phyloP scores from a whole-genome alignment of 2,888 invertebrate species.

The Stenurella melanura region DNA sequence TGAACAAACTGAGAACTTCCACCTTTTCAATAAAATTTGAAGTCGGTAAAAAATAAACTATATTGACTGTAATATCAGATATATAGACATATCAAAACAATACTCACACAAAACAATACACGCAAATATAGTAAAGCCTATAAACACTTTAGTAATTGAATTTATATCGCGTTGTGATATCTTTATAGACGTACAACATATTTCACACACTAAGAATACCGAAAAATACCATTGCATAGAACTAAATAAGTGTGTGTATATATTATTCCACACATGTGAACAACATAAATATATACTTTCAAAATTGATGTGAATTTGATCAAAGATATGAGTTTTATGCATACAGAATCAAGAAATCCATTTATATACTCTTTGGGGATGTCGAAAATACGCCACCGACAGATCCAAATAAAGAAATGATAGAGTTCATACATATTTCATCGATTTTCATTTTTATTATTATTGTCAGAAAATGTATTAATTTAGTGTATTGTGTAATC shows the following conservation, averaged over 20 bases:
- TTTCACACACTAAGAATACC: background rate
- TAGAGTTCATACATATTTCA: background rate
- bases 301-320: background rate
- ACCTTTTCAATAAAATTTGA: too few species aligned
- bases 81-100: too few species aligned
- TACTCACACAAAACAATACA: too few species aligned
- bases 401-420: background rate
- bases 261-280: background rate
- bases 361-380: background rate
- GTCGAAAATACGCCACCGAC: background rate
- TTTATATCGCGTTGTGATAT: too few species aligned
- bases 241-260: background rate
- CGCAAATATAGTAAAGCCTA: too few species aligned
- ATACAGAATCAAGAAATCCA: constrained; percentile 1
- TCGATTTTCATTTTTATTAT: background rate
- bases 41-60: too few species aligned
- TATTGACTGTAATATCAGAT: too few species aligned
- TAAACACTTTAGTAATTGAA: too few species aligned
- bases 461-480: background rate
- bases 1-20: too few species aligned
- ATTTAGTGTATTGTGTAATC: too few species aligned
- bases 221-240: background rate
- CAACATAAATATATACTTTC: constrained; percentile 4
- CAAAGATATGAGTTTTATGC: constrained; percentile 1
- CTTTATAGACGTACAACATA: background rate